Conservation (phyloP, 2,888 invertebrate species). For the Cetonia aurata region DNA sequence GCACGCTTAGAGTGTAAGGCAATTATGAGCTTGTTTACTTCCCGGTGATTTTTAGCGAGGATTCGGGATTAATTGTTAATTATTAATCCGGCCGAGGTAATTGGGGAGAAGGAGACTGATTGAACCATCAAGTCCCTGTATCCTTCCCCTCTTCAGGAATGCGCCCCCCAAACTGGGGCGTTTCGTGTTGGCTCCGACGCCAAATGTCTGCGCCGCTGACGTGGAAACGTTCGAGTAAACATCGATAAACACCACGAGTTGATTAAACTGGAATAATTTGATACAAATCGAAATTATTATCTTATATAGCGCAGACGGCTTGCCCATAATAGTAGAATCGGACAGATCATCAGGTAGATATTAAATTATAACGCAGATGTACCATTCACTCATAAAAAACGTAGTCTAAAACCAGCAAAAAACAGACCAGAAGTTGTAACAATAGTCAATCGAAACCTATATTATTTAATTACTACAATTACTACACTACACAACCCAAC, state of each 20-base stretch:
- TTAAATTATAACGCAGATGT: too few species aligned
- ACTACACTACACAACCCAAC: too few species aligned
- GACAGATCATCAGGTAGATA: too few species aligned
- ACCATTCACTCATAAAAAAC: too few species aligned
- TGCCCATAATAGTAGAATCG: too few species aligned
- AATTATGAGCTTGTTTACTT: conserved; percentile 63
- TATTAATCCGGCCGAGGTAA: conserved; percentile 64
- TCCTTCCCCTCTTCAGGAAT: conserved; percentile 1
- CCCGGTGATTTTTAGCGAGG: conserved; percentile 61
- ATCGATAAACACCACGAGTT: conserved; percentile 3
- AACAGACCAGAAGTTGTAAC: too few species aligned
- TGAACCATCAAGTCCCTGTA: conserved; percentile 35
- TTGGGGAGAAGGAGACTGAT: conserved; percentile 61
- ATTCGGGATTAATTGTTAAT: conserved; percentile 64
- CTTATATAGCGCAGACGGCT: too few species aligned
- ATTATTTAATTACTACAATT: too few species aligned
- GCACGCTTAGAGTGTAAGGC: conserved; percentile 52
- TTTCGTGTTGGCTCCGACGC: conserved; percentile 24
- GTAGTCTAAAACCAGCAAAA: too few species aligned
- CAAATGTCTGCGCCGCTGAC: neutral
- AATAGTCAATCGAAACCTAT: too few species aligned
- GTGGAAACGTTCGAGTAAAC: conserved; percentile 11
- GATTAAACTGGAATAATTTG: too few species aligned
- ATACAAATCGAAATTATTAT: too few species aligned
- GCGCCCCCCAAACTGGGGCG: conserved; percentile 2